Evolutionary conservation across 2,888 invertebrate species (phyloP).

Genomic region (Polyommatus iphigenia): DNA sequence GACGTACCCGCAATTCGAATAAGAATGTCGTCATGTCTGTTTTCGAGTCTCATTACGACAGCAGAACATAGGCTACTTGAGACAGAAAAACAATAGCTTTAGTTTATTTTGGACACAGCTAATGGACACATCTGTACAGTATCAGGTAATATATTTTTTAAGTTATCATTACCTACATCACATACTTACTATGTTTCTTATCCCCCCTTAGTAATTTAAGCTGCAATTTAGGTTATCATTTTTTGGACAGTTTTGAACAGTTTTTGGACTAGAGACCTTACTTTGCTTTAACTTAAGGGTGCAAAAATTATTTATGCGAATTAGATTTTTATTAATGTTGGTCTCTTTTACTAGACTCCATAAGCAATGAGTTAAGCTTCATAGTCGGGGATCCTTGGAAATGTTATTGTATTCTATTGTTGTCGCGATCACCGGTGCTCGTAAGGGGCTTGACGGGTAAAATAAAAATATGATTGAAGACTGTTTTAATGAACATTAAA

Average conservation of each 20-base stretch:
- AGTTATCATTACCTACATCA: not conserved
- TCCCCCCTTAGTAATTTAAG: not conserved
- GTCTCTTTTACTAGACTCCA: too few relatives aligned
- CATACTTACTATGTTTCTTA: not conserved
- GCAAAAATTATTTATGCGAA: too few relatives aligned
- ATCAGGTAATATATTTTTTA: conserved; percentile 37
- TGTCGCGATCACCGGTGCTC: too few relatives aligned
- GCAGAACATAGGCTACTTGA: not conserved
- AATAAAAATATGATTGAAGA: not conserved
- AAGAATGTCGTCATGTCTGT: conserved; percentile 51
- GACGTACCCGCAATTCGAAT: conserved; percentile 48
- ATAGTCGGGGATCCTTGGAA: too few relatives aligned
- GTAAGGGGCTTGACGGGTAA: too few relatives aligned
- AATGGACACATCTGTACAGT: conserved; percentile 41
- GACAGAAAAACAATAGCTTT: not conserved
- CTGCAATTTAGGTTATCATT: not conserved
- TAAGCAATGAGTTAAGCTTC: too few relatives aligned
- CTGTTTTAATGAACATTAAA: not conserved
- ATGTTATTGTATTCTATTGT: too few relatives aligned
- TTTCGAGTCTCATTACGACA: not conserved
- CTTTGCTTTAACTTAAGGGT: too few relatives aligned
- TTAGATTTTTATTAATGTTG: too few relatives aligned
- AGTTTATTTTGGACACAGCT: conserved; percentile 32
- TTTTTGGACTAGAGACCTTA: not conserved
- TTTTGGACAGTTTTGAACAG: too few relatives aligned